phyloP scores from a whole-genome alignment of 2,797 vertebrate species.

The Lindbergichthys nudifrons region DNA sequence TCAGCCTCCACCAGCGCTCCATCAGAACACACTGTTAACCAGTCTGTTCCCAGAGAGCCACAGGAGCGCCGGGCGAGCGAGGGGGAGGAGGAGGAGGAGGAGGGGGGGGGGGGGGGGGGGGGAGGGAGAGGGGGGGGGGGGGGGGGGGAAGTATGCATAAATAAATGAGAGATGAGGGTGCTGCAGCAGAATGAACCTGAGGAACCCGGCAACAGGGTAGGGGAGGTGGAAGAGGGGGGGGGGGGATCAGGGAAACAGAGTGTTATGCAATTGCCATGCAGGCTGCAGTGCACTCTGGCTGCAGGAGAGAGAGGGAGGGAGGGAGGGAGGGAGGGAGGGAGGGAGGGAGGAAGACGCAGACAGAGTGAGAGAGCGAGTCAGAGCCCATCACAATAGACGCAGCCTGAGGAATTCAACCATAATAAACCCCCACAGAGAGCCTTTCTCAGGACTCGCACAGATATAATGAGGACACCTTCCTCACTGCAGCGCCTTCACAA shows the following conservation, averaged over 20 bases:
- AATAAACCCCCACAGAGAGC: constrained; percentile 65
- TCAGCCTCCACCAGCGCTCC: constrained; percentile 1
- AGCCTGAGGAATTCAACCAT: constrained; percentile 62
- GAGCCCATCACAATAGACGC: constrained; percentile 66
- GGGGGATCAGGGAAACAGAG: constrained; percentile 53
- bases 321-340: constrained; percentile 6
- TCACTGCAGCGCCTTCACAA: constrained; percentile 44
- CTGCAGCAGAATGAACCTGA: constrained; percentile 73
- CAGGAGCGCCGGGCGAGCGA: constrained; percentile 12
- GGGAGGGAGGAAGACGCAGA: constrained; percentile 8
- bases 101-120: constrained; percentile 10
- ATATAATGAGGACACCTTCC: constrained; percentile 61
- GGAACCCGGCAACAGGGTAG: constrained; percentile 74
- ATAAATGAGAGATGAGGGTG: constrained; percentile 51
- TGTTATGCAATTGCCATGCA: constrained; percentile 82
- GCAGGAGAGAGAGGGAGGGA: constrained; percentile 20
- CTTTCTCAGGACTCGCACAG: constrained; percentile 45
- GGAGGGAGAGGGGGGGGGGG: constrained; percentile 15
- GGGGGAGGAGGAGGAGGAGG: constrained; percentile 6
- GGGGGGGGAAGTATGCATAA: constrained; percentile 46
- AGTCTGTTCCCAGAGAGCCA: constrained; percentile 54
- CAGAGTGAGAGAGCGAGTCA: constrained; percentile 46
- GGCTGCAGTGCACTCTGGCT: constrained; percentile 70
- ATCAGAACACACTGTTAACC: constrained; percentile 36
- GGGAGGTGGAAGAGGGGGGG: not conserved